phyloP scores from a whole-genome alignment of 2,113 vertebrate genomes.

The Prunella himalayana region DNA sequence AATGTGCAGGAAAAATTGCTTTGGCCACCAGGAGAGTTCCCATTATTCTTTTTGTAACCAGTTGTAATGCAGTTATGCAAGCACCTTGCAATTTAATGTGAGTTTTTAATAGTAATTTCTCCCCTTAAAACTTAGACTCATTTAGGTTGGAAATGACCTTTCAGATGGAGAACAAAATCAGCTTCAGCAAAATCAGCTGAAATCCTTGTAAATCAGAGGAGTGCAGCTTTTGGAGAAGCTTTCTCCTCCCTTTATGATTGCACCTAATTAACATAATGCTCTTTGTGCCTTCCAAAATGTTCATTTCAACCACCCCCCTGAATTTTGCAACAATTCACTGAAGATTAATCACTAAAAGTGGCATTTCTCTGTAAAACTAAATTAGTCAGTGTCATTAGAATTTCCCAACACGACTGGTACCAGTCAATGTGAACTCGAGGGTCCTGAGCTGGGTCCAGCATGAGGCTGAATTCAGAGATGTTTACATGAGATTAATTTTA shows the following conservation, averaged over 20 bases:
- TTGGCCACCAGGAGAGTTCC: not conserved
- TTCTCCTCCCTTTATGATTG: not conserved
- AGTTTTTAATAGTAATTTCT: not conserved
- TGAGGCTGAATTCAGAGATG: not conserved
- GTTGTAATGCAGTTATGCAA: not conserved
- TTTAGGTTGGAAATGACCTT: not conserved
- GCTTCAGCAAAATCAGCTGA: constrained; percentile 28
- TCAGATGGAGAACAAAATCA: not conserved
- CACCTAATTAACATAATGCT: constrained; percentile 24
- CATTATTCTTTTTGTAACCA: not conserved
- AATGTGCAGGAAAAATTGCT: not conserved
- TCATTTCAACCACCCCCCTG: not conserved
- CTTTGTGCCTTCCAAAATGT: not conserved
- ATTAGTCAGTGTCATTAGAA: not conserved
- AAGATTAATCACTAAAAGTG: not conserved
- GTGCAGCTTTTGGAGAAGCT: not conserved
- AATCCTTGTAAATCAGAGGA: constrained; percentile 22
- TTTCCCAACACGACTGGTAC: not conserved
- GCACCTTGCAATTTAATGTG: not conserved
- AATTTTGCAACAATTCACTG: not conserved
- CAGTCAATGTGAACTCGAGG: not conserved
- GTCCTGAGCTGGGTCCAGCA: not conserved
- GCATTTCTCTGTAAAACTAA: not conserved
- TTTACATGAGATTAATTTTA: not conserved
- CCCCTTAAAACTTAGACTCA: not conserved